These are phyloP conservation scores for Hyperoplus lanceolatus DNA, from an alignment of 2,797 vertebrate species.

Conservation along the genomic window DNA sequence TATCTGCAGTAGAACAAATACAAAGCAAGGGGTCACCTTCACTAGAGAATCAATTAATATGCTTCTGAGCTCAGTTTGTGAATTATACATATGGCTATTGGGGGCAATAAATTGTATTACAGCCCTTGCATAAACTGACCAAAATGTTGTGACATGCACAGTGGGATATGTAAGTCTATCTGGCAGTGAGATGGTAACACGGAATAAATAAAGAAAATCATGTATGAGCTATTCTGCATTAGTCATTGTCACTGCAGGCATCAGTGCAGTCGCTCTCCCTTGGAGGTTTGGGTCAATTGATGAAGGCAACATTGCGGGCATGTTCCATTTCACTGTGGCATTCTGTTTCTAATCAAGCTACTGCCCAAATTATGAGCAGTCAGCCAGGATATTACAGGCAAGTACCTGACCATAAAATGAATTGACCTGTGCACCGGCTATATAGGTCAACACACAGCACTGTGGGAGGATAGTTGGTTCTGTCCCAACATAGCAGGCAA, in stretches of 20 bases:
- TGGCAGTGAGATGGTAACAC: constrained; percentile 57
- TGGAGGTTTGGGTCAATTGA: constrained; percentile 71
- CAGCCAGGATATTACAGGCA: constrained; percentile 70
- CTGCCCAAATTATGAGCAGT: constrained; percentile 73
- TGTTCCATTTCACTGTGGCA: constrained; percentile 71
- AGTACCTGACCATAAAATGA: constrained; percentile 76
- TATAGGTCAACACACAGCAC: constrained; percentile 60
- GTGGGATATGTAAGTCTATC: constrained; percentile 69
- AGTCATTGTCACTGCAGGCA: constrained; percentile 68
- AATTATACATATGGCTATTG: constrained; percentile 91
- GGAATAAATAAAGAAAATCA: constrained; percentile 81
- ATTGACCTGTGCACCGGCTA: constrained; percentile 58
- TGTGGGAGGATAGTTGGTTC: constrained; percentile 26
- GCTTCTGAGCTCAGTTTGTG: constrained; percentile 85
- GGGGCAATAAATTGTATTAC: constrained; percentile 90
- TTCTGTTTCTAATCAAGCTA: constrained; percentile 81
- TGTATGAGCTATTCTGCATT: constrained; percentile 64
- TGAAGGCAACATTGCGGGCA: constrained; percentile 62
- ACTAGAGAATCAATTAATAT: constrained; percentile 91
- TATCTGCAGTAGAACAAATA: constrained; percentile 53
- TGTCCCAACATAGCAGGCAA: constrained; percentile 24
- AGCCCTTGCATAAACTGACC: constrained; percentile 87
- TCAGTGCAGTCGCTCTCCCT: constrained; percentile 49
- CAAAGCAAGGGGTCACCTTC: constrained; percentile 91
- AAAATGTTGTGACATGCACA: constrained; percentile 88